Percentiles rank a stretch among this genome's conserved stretches.
These are phyloP conservation scores for Ferdinandea cuprea DNA, from an alignment of 2,888 invertebrate species.

Conservation along the genomic window DNA sequence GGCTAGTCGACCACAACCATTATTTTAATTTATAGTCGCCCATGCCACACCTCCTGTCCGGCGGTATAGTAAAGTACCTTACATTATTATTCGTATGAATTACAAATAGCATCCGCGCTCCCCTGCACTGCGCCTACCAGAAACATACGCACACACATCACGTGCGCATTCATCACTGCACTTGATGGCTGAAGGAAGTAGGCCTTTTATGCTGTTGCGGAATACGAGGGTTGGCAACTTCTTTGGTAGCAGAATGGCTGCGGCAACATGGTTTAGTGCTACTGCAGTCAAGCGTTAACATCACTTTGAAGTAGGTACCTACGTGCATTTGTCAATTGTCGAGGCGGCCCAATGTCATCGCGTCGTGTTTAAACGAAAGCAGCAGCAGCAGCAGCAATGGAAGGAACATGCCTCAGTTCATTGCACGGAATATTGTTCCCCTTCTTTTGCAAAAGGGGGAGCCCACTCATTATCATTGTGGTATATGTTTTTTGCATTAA, in stretches of 20 bases:
- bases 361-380: not conserved
- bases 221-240: conserved; percentile 56
- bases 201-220: conserved; percentile 22
- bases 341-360: conserved; percentile 59
- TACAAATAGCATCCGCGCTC: conserved; percentile 62
- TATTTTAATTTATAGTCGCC: conserved; percentile 58
- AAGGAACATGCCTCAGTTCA: conserved; percentile 53
- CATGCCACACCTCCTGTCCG: conserved; percentile 60
- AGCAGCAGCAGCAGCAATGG: too few species aligned
- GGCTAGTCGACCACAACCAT: conserved; percentile 50
- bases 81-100: conserved; percentile 65
- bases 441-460: not conserved
- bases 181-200: conserved; percentile 54
- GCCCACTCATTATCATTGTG: conserved; percentile 5
- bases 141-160: conserved; percentile 5
- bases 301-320: conserved; percentile 34
- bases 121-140: conserved; percentile 17
- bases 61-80: conserved; percentile 62
- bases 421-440: conserved; percentile 37
- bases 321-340: conserved; percentile 65
- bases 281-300: conserved; percentile 30
- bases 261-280: conserved; percentile 11
- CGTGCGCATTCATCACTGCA: conserved; percentile 46
- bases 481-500: conserved; percentile 51
- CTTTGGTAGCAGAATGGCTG: conserved; percentile 59